phyloP scores from a whole-genome alignment of 2,113 vertebrate genomes.

The Narcine bancroftii region DNA sequence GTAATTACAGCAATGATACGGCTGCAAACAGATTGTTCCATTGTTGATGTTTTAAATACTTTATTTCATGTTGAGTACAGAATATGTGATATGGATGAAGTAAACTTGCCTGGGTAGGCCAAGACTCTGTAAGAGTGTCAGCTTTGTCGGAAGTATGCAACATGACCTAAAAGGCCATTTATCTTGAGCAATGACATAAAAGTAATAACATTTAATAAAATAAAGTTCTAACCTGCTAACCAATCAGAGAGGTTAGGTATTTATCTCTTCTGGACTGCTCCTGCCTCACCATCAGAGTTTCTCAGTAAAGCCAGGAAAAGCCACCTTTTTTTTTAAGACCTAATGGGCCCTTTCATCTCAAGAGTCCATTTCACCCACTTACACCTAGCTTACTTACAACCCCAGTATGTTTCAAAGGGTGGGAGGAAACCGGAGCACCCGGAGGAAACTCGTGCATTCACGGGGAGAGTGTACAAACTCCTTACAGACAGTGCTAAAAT shows the following conservation, averaged over 20 bases:
- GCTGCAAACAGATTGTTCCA: conserved; percentile 19
- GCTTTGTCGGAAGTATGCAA: not conserved
- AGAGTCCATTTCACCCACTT: no score
- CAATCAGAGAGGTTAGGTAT: not conserved
- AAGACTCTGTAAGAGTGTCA: not conserved
- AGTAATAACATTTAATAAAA: not conserved
- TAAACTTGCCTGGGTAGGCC: not conserved
- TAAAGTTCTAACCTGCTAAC: not conserved
- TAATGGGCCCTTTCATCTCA: no score
- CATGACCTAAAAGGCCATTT: not conserved
- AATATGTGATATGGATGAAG: conserved; percentile 10
- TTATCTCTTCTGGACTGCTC: not conserved
- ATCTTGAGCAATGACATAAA: not conserved
- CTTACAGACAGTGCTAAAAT: no score
- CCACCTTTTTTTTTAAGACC: no score
- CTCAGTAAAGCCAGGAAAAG: no score
- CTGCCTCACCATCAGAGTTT: not conserved
- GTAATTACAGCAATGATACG: conserved; percentile 31
- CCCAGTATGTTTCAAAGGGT: no score
- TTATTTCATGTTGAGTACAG: conserved; percentile 10
- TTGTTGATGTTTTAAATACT: conserved; percentile 21
- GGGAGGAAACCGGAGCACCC: no score
- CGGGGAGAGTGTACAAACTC: no score
- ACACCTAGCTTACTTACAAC: no score
- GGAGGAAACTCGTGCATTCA: no score